Evolutionary conservation across 2,888 invertebrate species (phyloP), one percentile per base, ranked within the genome.

Genomic region (Dolomedes plantarius): DNA sequence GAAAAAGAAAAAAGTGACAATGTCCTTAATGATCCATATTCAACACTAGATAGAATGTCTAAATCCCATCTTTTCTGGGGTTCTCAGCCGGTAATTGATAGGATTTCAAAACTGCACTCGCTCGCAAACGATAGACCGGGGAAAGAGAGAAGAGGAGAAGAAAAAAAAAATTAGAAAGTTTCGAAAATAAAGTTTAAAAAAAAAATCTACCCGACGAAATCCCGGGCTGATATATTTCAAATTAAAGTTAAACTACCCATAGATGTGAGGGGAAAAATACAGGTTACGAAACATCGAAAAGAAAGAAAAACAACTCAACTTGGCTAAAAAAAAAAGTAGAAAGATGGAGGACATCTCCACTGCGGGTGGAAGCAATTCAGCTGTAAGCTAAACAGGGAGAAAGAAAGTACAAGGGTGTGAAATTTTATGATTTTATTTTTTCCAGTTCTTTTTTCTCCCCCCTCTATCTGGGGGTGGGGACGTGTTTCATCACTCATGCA

Each of bases 161-260:
- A 6, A 65, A 28, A 32, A 46, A 72, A 41, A 80, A 74, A 36
- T 11, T 29, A 39, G 19, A 7, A 23, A 36, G 28, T 74, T 62
- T 3, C 19, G 6, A 56, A 56, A 56, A 69, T 69, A 41, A 36
- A 72, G 62, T 64, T 39, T n/a, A 56, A 5, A 74, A 64, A 41
- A 46, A 71, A 46, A n/a, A 68, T 27, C 9, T 56, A 23, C 39
- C 78, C 64, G 62, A 32, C 71, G 78, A 64, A 71, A 72, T 71
- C 71, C 50, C 64, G 80, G 32, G 46, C 83, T 77, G 83, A 85
- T 85, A 85, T 85, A 85, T 85, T 85, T 85, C 83, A 85, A 85
- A 85, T 85, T 85, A 85, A 85, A 85, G 83, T 85, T 85, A 85
- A 85, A 85, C 83, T 85, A 85, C 65, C 83, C 83, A 73, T 62